Conservation (phyloP, 1,140 invertebrate genomes). For the Conus ventricosus region DNA sequence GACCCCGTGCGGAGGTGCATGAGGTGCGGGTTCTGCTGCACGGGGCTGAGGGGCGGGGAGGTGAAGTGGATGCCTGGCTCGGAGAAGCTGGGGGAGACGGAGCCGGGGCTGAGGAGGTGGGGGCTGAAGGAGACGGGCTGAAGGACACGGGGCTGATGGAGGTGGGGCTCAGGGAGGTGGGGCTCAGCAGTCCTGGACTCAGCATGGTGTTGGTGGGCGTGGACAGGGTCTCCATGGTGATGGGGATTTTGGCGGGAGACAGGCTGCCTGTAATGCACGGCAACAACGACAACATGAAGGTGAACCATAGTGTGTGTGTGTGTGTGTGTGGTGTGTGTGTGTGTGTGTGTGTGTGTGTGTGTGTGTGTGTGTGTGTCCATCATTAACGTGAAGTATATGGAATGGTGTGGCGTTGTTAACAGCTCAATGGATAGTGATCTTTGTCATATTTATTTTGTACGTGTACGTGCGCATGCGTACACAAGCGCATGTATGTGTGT, state of each 20-base stretch:
- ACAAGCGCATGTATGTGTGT: no score
- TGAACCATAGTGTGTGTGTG: no score
- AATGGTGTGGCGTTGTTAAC: no score
- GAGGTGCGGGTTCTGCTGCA: conserved; percentile 41
- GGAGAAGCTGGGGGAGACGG: conserved; percentile 36
- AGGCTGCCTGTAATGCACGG: conserved; percentile 18
- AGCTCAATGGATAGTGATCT: no score
- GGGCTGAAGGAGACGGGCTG: not conserved
- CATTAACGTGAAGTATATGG: no score
- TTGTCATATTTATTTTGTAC: no score
- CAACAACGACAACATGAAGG: no score
- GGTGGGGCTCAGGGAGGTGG: conserved; percentile 2
- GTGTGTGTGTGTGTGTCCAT: no score
- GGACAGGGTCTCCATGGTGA: conserved; percentile 40
- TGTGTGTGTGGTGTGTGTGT: no score
- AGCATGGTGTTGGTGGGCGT: conserved; percentile 33
- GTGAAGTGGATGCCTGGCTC: conserved; percentile 43
- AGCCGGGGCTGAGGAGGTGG: not conserved
- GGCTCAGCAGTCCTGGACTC: conserved; percentile 26
- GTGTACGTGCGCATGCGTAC: no score
- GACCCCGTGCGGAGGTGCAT: conserved; percentile 34
- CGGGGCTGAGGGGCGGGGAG: conserved; percentile 48
- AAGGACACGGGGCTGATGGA: conserved; percentile 10
- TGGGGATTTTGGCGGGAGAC: conserved; percentile 34
- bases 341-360: no score